Base-by-base conservation (phyloP, 2,888 invertebrate species). In the Leptopilina syphax region DNA sequence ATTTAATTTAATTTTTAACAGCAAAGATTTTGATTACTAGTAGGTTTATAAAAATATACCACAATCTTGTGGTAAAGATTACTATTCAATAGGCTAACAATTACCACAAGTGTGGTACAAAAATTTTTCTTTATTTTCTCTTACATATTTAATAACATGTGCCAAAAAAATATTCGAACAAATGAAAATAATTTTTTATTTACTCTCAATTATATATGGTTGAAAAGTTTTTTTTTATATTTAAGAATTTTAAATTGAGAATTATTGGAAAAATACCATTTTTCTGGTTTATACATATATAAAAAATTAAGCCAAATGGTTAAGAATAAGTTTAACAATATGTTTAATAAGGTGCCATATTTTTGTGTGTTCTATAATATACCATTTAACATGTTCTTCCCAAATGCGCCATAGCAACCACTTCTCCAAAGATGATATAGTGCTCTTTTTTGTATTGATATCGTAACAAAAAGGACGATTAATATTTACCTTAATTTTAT, bases 331-430 rank as follows among this genome's bases (percentile, higher is more conserved):
- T 27, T 34, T 9, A 50, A 50, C 50, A 50, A 50, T 50, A 18
- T 57, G 54, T 73, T 54, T 57, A 34, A 73, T 27, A 57, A 73
- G n/a, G 57, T 73, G 73, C 73, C 73, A 73, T 73, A 73, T 60
- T 60, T 73, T 8, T 73, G 73, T 73, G 73, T 73, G 73, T 73
- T 73, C 73, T 5, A 34, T 34, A 34, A 34, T 34, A 34, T 34
- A 18, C 18, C 34, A 10, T 73, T 18, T 18, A 70, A 70, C 54
- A 13, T 57, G 73, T 73, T 73, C 73, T 73, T 57, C 73, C 73
- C 54, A 34, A n/a, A 13, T 57, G 57, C 57, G 73, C 57, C 34
- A 41, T 73, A 10, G 27, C 13, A 34, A 54, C 27, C 27, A 4
- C n/a, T 57, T 34, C 54, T 41, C 47, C 65, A 66, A 73, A 73